Base-by-base conservation (phyloP, 2,113 vertebrate species). In the Tenrec ecaudatus region DNA sequence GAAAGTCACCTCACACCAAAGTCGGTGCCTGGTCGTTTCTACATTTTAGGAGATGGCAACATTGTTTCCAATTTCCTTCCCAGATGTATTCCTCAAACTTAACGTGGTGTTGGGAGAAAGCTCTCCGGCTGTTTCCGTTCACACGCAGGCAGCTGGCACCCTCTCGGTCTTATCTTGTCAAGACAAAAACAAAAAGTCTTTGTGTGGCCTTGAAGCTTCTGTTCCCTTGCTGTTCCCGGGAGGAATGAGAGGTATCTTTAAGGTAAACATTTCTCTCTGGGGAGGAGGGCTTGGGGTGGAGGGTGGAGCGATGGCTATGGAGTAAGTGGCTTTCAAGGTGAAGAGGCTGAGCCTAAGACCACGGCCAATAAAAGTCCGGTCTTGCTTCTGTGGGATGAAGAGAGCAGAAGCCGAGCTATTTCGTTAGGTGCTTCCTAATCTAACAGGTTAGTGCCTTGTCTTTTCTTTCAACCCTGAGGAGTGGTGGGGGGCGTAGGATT, bases 131-230 rank as follows among this genome's bases (percentile, higher is more conserved):
- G 0, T 33, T 38, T 43, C 66, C 80, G 1, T 23, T 64, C n/a
- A 75, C 27, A 23, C 27, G 25, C 38, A 76, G 66, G 25, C 6
- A 75, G n/a, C 58, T 33, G 20, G 14, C 7, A 8, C 8, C 58
- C 15, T 40, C 64, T 7, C 17, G 7, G 5, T 1, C 4, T 20
- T 33, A 14, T 62, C 33, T 53, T n/a, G 47, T 0, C 58, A 25
- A 15, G 2, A 27, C 12, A 22, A 73, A 66, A 66, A 82, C 19
- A 58, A 43, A 23, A 17, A 66, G 3, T 57, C 20, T 36, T 91
- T 89, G 47, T 68, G 66, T 73, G 82, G 33, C 94, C 95, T 94
- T 87, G 91, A 86, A 57, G 31, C 9, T 73, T 4, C 4, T 11
- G 40, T 60, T n/a, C 43, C n/a, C 36, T 40, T 89, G 84, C 78